Evolutionary conservation across 1,140 invertebrate species (phyloP).

Genomic region (Paraescarpia echinospica): DNA sequence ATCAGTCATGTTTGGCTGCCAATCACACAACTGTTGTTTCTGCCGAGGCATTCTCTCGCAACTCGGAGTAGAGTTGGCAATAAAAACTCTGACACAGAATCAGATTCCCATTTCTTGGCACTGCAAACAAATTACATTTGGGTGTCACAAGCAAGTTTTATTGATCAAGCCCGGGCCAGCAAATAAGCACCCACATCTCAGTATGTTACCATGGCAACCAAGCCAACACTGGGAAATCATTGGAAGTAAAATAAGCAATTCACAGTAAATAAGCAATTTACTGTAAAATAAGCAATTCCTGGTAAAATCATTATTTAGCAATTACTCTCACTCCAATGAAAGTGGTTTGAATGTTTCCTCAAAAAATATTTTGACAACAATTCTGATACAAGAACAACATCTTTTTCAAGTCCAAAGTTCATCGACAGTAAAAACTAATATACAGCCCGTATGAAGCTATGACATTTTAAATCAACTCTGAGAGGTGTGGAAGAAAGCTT

Average conservation of each 20-base stretch:
- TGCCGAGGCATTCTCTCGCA: neutral
- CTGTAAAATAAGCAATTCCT: neutral
- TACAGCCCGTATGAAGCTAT: neutral
- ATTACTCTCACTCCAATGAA: neutral
- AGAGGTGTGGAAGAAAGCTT: no score
- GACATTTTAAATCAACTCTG: neutral
- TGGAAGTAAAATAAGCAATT: slow-evolving; percentile 1
- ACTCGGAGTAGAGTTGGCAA: neutral
- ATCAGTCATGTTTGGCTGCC: neutral
- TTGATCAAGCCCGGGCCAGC: neutral
- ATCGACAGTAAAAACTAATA: neutral
- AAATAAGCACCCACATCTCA: neutral
- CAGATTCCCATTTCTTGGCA: neutral
- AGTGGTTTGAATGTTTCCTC: neutral
- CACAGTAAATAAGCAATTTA: neutral
- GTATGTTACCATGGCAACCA: neutral
- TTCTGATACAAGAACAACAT: neutral
- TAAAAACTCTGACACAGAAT: neutral
- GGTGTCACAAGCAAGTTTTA: neutral
- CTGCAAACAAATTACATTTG: neutral
- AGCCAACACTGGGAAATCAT: neutral
- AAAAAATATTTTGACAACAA: neutral
- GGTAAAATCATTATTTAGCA: neutral
- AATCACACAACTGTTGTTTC: neutral
- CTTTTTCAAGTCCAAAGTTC: neutral